phyloP scores from a whole-genome alignment of 2,113 vertebrate genomes.

The Numenius arquata region DNA sequence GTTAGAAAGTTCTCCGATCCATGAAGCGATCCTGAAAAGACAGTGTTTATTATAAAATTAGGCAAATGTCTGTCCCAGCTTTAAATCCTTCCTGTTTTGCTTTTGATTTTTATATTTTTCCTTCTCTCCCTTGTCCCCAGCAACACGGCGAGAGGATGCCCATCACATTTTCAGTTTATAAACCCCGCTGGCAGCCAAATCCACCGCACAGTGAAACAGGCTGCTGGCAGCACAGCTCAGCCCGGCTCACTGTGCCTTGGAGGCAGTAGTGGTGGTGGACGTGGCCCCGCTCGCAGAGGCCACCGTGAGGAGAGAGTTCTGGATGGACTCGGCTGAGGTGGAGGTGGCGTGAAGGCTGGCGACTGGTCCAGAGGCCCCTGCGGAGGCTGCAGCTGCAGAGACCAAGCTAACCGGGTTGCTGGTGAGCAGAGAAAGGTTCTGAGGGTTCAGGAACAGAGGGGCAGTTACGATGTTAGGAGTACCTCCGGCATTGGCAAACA shows the following conservation, averaged over 20 bases:
- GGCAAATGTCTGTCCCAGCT: conserved; percentile 78
- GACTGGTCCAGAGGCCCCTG: conserved; percentile 80
- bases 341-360: conserved; percentile 89
- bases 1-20: conserved; percentile 91
- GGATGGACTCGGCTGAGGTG: conserved; percentile 82
- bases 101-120: conserved; percentile 9
- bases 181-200: conserved; percentile 53
- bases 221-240: conserved; percentile 28
- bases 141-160: conserved; percentile 62
- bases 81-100: conserved; percentile 71
- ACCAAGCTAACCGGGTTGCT: conserved; percentile 98
- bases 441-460: conserved; percentile 96
- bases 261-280: conserved; percentile 94
- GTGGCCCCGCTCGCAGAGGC: conserved; percentile 85
- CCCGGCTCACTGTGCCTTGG: conserved; percentile 95
- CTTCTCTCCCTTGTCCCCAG: conserved; percentile 61
- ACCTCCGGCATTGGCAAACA: conserved; percentile 90
- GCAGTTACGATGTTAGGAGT: conserved; percentile 93
- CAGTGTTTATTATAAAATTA: conserved; percentile 87
- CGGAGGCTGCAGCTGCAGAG: conserved; percentile 82
- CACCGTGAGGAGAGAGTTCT: conserved; percentile 84
- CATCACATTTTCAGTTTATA: conserved; percentile 48
- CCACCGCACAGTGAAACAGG: conserved; percentile 32
- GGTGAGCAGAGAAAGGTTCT: conserved; percentile 98
- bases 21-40: conserved; percentile 88